Conservation (phyloP, 1,140 invertebrate genomes). For the Trachymyrmex cornetzi region DNA sequence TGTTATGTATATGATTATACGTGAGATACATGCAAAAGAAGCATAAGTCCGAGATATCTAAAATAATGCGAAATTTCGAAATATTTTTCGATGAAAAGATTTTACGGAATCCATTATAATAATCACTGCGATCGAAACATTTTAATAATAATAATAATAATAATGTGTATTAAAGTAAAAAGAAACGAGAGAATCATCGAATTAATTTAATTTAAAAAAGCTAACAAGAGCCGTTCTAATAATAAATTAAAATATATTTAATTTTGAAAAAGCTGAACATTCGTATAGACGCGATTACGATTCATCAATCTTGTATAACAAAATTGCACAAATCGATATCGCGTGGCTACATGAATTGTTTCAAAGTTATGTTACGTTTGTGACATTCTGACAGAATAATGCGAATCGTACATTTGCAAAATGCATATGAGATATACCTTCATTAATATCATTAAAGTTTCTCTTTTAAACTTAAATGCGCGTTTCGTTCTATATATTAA, state of each 20-base stretch:
- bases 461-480: background rate
- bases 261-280: conserved; percentile 12
- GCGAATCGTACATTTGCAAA: background rate
- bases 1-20: background rate
- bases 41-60: background rate
- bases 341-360: conserved; percentile 8
- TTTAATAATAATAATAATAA: background rate
- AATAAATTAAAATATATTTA: conserved; percentile 13
- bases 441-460: background rate
- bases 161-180: too few species aligned
- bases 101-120: background rate
- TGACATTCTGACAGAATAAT: conserved; percentile 10
- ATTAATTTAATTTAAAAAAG: background rate
- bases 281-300: background rate
- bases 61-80: conserved; percentile 22
- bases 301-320: conserved; percentile 54
- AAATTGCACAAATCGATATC: conserved; percentile 20
- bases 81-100: background rate
- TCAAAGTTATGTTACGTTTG: background rate
- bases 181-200: background rate
- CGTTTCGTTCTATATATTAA: background rate
- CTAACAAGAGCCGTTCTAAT: background rate
- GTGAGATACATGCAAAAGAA: background rate
- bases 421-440: background rate
- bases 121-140: background rate